Evolutionary conservation across 2,113 vertebrate species (phyloP), one percentile per base, ranked within the genome.

Genomic region (Colistium nudipinnis): DNA sequence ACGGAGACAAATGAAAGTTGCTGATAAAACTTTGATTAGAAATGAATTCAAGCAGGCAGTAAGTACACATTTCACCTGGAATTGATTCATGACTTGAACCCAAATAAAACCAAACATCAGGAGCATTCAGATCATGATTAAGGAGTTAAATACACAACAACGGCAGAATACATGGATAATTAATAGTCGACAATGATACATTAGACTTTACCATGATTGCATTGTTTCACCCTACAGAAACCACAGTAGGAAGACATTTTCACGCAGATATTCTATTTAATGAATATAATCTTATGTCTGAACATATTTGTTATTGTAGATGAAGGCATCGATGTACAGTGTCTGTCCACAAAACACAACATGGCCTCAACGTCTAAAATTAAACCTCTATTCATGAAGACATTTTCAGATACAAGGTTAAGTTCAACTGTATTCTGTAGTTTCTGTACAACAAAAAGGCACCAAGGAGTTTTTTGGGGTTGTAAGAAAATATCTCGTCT

Each of bases 391-490:
- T n/a, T 39, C 8, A 55, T 12, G 3, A 27, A 44, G 20, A 20
- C 1, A 1, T 6, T 36, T 44, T 16, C 14, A 25, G 20, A 56
- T 36, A 22, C 10, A 44, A 60, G 14, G 25, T 22, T 41, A 9
- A 60, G 12, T 10, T 43, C 16, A 16, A 14, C 7, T 45, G 10
- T 24, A 44, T 57, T 28, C 33, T 55, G 16, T 20, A 22, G 4
- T 14, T 74, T 33, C 22, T 45, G 6, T 33, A 59, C 28, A 70
- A 28, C 59, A 17, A 43, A 73, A 41, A 78, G 62, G 77, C 77
- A 84, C 73, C 2, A 6, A 22, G 2, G 16, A 24, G 20, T 13
- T 17, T 16, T 70, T 55, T 28, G 56, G 24, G 57, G 30, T 16
- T 56, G 12, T 14, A 30, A 10, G 9, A 1, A 61, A 48, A 39